Evolutionary conservation across 2,797 vertebrate genomes (phyloP), one percentile per base, ranked within the genome.

Genomic region (Melanotaenia nigrans): DNA sequence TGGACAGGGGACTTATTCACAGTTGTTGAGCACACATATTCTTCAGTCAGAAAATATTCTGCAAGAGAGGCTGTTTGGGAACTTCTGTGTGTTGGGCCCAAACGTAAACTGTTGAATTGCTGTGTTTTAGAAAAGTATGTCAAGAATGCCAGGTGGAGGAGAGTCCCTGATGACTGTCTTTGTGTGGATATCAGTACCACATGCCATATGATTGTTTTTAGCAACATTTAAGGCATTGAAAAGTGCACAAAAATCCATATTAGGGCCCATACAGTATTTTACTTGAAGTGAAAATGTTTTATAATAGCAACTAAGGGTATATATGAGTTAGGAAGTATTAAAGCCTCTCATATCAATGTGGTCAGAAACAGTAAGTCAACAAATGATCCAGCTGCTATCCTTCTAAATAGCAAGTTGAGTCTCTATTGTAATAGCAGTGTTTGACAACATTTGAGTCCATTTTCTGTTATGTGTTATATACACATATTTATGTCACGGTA

Each of bases 341-440:
- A 72, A 68, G 40, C 38, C 58, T 38, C 36, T 74, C 54, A 66
- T 80, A 42, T 54, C 49, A 36, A 33, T 75, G 25, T 49, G 3
- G 20, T 7, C 67, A 77, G 57, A 87, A 74, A 84, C 72, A 81
- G 45, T 72, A 18, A 28, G 56, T 40, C 60, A 73, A 63, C 57
- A 80, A 64, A 65, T 65, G 36, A 65, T 62, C 55, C 24, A 57
- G 38, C 47, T 38, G 57, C 65, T 32, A n/a, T 10, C 18, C 70
- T 49, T 55, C 56, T 11, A 38, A 71, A 57, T 55, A 71, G 38
- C 83, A 53, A 77, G 54, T 81, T 69, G 73, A 1, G 73, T 77
- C 40, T 62, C 61, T 47, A 63, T 64, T 13, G 0, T 69, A 9
- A 69, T 33, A 45, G n/a, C 53, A 56, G 11, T 65, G 62, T 71